These are phyloP conservation scores for Chondrosia reniformis DNA, from an alignment of 37 sponge, comb jelly and placozoan genomes.

Conservation along the genomic window DNA sequence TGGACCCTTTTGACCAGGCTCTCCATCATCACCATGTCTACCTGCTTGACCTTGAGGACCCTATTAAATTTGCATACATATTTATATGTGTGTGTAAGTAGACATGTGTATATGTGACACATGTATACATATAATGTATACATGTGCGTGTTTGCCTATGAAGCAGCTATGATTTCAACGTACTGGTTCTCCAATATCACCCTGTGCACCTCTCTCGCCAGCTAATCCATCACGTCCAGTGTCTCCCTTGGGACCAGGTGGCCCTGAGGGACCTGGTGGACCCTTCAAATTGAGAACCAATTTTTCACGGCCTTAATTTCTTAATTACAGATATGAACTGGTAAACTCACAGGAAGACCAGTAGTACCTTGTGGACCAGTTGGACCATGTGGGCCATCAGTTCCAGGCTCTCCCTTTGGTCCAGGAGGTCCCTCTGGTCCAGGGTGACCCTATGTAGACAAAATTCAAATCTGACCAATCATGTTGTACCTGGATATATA, in stretches of 20 bases:
- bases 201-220: constrained; percentile 59
- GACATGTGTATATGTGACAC: background rate
- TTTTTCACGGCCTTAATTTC: too few relatives aligned
- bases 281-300: background rate
- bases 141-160: background rate
- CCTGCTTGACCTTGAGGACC: constrained; percentile 53
- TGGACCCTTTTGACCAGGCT: constrained; percentile 59
- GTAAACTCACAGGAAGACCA: constrained; percentile 9
- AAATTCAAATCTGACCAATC: too few relatives aligned
- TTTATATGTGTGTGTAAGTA: background rate
- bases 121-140: background rate
- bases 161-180: constrained; percentile 3
- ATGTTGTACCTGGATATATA: too few relatives aligned
- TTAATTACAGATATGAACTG: background rate
- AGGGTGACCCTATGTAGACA: constrained; percentile 4
- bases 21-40: constrained; percentile 56
- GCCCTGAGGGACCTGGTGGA: constrained; percentile 44
- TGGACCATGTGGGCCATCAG: constrained; percentile 55
- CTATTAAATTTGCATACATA: constrained; percentile 15
- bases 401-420: constrained; percentile 55
- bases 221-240: constrained; percentile 48
- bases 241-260: constrained; percentile 52
- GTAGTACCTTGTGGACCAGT: constrained; percentile 29
- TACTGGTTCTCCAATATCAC: constrained; percentile 50
- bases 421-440: constrained; percentile 13